A percentile compares a stretch with the other conserved stretches of the same genome.
Evolutionary conservation across 2,113 vertebrate genomes (phyloP).

Genomic region (Grammomys dolichurus): DNA sequence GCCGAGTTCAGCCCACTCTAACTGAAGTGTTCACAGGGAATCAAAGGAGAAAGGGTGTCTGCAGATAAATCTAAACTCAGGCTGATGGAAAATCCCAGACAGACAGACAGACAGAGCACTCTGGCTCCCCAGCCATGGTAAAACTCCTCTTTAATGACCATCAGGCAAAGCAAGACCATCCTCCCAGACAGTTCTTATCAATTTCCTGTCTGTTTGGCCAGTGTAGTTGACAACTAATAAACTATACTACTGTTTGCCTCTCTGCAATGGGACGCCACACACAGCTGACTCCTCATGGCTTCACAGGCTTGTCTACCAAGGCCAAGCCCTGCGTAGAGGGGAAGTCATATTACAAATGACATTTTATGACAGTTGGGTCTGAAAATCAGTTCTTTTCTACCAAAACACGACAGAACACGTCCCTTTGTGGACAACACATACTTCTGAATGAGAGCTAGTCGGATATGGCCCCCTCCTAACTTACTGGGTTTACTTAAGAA

Average conservation of each 20-base stretch:
- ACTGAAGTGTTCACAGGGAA: too few species aligned
- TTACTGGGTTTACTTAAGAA: constrained; percentile 25
- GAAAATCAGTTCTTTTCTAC: not conserved
- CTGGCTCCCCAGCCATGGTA: not conserved
- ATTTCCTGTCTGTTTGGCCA: constrained; percentile 44
- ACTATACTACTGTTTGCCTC: not conserved
- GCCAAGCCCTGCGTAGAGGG: not conserved
- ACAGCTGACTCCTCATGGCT: not conserved
- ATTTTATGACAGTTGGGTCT: not conserved
- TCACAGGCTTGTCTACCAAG: not conserved
- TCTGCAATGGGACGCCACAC: not conserved
- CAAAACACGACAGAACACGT: not conserved
- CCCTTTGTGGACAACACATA: not conserved
- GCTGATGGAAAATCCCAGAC: not conserved
- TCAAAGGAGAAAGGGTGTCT: not conserved
- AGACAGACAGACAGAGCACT: not conserved
- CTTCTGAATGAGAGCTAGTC: not conserved
- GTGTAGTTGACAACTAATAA: not conserved
- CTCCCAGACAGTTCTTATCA: not conserved
- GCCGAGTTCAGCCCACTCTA: too few species aligned
- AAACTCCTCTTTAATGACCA: not conserved
- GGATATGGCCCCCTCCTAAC: not conserved
- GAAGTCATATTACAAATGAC: not conserved
- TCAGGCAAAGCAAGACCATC: not conserved
- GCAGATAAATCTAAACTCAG: not conserved